phyloP scores from a whole-genome alignment of 2,797 vertebrate genomes.

The Sebastes oblongus region DNA sequence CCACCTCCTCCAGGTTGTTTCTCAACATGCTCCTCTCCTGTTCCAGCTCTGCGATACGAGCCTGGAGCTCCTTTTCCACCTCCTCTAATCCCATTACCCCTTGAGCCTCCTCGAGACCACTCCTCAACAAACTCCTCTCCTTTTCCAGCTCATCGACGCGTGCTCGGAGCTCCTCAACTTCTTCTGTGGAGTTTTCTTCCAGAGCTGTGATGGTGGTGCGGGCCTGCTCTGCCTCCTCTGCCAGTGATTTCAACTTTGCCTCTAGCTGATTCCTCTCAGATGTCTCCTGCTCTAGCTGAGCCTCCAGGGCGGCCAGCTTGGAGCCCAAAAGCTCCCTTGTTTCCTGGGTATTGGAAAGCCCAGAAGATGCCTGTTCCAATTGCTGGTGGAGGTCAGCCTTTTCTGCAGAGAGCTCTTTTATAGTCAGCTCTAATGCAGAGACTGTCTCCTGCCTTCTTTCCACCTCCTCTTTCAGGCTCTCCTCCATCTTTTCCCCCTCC shows the following conservation, averaged over 20 bases:
- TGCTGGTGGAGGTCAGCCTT: constrained; percentile 78
- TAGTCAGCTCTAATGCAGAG: constrained; percentile 71
- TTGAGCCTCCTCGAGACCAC: constrained; percentile 66
- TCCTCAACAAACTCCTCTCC: constrained; percentile 78
- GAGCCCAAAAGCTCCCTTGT: constrained; percentile 65
- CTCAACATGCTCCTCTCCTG: constrained; percentile 83
- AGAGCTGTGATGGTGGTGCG: constrained; percentile 66
- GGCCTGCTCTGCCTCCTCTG: constrained; percentile 72
- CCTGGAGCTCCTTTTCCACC: constrained; percentile 76
- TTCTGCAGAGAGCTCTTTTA: constrained; percentile 67
- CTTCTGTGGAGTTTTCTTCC: constrained; percentile 73
- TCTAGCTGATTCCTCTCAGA: constrained; percentile 77
- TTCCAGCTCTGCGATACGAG: constrained; percentile 80
- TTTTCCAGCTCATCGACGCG: constrained; percentile 72
- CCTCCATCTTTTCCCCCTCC: constrained; percentile 64
- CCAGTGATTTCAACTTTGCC: constrained; percentile 62
- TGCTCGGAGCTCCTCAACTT: constrained; percentile 77
- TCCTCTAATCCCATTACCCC: constrained; percentile 63
- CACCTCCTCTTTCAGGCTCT: constrained; percentile 65
- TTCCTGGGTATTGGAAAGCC: constrained; percentile 68
- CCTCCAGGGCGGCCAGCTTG: constrained; percentile 69
- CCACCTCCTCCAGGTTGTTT: constrained; percentile 82
- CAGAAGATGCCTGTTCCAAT: constrained; percentile 72
- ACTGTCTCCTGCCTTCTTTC: constrained; percentile 59
- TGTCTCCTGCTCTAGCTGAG: constrained; percentile 72